Base-by-base conservation (phyloP, 1,140 invertebrate species). In the Stegodyphus mimosarum region DNA sequence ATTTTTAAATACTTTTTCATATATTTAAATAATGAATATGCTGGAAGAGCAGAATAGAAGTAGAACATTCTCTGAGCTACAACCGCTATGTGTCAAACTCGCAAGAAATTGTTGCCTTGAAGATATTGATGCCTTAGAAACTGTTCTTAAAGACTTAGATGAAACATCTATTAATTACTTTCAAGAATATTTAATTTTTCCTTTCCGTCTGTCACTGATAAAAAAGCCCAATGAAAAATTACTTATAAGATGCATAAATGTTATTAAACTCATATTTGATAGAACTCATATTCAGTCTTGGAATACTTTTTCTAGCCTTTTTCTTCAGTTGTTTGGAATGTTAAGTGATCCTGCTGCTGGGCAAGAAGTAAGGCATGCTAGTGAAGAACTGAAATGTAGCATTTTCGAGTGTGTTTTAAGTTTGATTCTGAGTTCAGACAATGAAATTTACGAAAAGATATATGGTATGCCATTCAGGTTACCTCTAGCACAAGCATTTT, bases 321-420 rank as follows among this genome's bases (percentile, higher is more conserved):
- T 83, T 49, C 7, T 6, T 6, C 49, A 53, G 10, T 5, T 83
- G 17, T 15, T 60, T 13, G 6, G 48, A 6, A 11, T 49, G 10
- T 7, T 83, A 6, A n/a, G 7, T 53, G n/a, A 48, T n/a, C 6
- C 0, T 11, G 71, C 49, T 2, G 18, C 55, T 7, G 5, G 7
- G 17, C n/a, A 55, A 48, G 15, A 53, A 49, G 13, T 75, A 7
- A 48, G 0, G n/a, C 6, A 53, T 69, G 17, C 50, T 15, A 75
- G 80, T 75, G 80, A 83, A 49, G 80, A 83, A 18, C 48, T 75
- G 11, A 83, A 75, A 18, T 11, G 5, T 6, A 83, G 80, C 18
- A 49, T 69, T n/a, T 83, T 71, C 11, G 6, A n/a, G 7, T 69
- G 72, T 69, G 5, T 70, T n/a, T 48, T 55, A 4, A 67, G 49